Conservation (phyloP, 2,797 vertebrate genomes). For the Eulemur mongoz region DNA sequence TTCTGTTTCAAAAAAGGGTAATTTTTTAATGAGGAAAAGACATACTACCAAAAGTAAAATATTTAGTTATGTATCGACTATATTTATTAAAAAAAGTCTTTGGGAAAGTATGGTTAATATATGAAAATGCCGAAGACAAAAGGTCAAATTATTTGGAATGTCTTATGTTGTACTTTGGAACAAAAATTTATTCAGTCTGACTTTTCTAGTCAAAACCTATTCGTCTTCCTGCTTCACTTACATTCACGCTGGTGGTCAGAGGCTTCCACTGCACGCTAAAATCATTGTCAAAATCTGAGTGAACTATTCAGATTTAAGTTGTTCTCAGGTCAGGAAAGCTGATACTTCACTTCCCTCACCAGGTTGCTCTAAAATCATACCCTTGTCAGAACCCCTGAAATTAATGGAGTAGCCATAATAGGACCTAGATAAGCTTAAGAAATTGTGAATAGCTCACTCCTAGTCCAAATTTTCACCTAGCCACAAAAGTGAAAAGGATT, state of each 20-base stretch:
- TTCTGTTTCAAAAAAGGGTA: neutral
- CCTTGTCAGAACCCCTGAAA: neutral
- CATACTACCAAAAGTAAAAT: neutral
- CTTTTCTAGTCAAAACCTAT: neutral
- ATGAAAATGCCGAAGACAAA: neutral
- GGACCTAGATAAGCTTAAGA: neutral
- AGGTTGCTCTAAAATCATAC: constrained; percentile 5
- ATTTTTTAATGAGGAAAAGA: neutral
- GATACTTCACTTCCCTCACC: constrained; percentile 15
- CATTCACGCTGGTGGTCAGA: neutral
- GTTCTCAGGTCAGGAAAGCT: neutral
- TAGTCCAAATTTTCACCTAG: neutral
- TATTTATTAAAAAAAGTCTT: neutral
- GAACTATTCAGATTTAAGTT: constrained; percentile 21
- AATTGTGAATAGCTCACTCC: neutral
- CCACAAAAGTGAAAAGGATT: neutral
- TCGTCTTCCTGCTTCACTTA: neutral
- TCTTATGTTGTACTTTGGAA: neutral
- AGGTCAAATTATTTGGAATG: neutral
- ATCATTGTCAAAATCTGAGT: neutral
- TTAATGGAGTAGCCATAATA: neutral
- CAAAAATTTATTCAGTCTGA: neutral
- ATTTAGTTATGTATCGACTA: neutral
- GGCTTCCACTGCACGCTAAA: neutral
- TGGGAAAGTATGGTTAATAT: neutral